Percentiles rank a stretch among this genome's conserved stretches.
Conservation (phyloP, 2,888 invertebrate species). For the Anthoptus insignis region DNA sequence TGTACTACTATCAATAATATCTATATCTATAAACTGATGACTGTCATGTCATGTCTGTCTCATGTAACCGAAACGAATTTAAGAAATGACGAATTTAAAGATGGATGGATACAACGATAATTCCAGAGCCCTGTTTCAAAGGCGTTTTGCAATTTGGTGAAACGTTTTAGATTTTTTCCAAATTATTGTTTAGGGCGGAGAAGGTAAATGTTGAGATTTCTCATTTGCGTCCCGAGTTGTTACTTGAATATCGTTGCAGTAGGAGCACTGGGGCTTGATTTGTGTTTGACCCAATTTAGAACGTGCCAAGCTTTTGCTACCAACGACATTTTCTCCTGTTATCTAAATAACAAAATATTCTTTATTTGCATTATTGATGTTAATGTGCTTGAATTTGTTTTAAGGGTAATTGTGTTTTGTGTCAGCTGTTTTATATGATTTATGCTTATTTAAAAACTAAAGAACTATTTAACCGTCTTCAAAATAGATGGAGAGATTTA, state of each 20-base stretch:
- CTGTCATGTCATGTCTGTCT: too few relatives aligned
- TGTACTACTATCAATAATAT: too few relatives aligned
- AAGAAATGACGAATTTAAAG: too few relatives aligned
- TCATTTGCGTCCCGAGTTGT: slow-evolving; percentile 34
- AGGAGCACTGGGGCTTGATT: slow-evolving; percentile 26
- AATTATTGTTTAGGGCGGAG: slow-evolving; percentile 33
- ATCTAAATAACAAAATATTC: slow-evolving; percentile 37
- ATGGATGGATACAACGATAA: slow-evolving; percentile 20
- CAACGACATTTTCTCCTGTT: slow-evolving; percentile 27
- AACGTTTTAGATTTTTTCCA: slow-evolving; percentile 35
- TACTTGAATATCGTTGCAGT: slow-evolving; percentile 36
- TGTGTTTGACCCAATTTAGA: slow-evolving; percentile 39
- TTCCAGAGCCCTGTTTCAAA: slow-evolving; percentile 25
- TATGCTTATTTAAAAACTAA: too few relatives aligned
- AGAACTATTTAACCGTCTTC: too few relatives aligned
- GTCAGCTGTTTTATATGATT: too few relatives aligned
- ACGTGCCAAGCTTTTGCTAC: slow-evolving; percentile 33
- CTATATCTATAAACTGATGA: too few relatives aligned
- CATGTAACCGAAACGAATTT: too few relatives aligned
- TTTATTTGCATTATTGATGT: slow-evolving; percentile 12
- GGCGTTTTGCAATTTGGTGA: slow-evolving; percentile 32
- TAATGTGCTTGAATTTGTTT: too few relatives aligned
- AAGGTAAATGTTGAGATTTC: slow-evolving; percentile 37
- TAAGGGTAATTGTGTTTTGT: too few relatives aligned
- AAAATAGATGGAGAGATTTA: too few relatives aligned